A percentile compares a stretch with the other conserved stretches of the same genome.
Evolutionary conservation across 2,888 invertebrate species (phyloP).

Genomic region (Isoperla grammatica): DNA sequence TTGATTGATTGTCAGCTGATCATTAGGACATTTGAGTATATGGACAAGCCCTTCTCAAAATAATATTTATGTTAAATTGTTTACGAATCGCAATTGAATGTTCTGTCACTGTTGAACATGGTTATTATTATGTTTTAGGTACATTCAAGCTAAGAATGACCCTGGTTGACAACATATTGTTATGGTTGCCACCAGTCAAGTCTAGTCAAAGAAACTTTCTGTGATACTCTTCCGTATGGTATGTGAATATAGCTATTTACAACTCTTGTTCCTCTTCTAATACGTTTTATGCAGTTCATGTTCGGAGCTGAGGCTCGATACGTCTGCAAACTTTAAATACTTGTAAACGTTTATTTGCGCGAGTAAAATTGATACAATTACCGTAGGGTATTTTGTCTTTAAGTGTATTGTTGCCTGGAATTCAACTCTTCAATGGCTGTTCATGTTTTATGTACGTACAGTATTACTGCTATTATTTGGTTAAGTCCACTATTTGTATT

Average conservation of each 20-base stretch:
- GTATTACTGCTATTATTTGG: slow-evolving; percentile 20
- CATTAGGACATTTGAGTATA: too few species aligned
- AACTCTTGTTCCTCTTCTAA: slow-evolving; percentile 22
- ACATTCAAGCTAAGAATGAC: slow-evolving; percentile 11
- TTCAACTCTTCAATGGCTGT: not conserved
- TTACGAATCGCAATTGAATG: too few species aligned
- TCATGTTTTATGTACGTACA: slow-evolving; percentile 7
- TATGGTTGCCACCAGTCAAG: slow-evolving; percentile 31
- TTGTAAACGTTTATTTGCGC: not conserved
- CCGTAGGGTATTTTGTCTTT: not conserved
- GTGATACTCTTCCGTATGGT: slow-evolving; percentile 36
- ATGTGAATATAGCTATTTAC: slow-evolving; percentile 19
- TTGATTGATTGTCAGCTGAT: too few species aligned
- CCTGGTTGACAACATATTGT: slow-evolving; percentile 19
- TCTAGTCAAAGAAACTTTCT: slow-evolving; percentile 38
- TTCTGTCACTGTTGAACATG: not conserved
- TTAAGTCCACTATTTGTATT: slow-evolving; percentile 16
- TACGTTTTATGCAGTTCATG: slow-evolving; percentile 19
- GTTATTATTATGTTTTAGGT: slow-evolving; percentile 3
- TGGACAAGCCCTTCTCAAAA: too few species aligned
- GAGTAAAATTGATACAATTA: not conserved
- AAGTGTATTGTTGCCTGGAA: not conserved
- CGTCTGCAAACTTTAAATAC: slow-evolving; percentile 1
- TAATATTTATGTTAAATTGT: too few species aligned
- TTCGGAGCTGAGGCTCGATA: not conserved